Conservation (phyloP, 2,113 vertebrate genomes). For the human (Homo sapiens) region DNA sequence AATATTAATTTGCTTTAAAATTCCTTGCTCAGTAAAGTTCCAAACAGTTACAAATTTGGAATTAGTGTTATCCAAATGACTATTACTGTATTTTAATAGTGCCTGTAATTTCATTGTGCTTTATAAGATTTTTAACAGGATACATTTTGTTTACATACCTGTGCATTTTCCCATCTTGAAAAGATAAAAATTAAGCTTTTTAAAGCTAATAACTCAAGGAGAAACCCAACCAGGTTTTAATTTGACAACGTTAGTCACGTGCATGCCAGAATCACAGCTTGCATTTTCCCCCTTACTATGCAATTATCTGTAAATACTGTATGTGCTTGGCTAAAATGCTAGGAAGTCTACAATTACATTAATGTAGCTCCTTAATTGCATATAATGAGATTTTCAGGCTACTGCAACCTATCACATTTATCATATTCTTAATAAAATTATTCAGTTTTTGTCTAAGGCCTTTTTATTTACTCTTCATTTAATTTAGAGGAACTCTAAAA, state of each 20-base stretch:
- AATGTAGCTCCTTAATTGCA: conserved; percentile 80
- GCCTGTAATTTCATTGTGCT: neutral
- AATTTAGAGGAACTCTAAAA: conserved; percentile 79
- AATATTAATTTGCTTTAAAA: neutral
- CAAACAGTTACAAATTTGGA: neutral
- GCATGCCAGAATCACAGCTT: conserved; percentile 62
- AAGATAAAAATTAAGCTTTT: conserved; percentile 56
- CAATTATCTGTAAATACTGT: conserved; percentile 76
- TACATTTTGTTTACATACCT: conserved; percentile 4
- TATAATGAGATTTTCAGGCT: conserved; percentile 80
- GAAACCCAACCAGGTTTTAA: conserved; percentile 76
- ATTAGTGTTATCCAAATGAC: neutral
- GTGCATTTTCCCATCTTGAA: conserved; percentile 42
- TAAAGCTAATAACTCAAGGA: conserved; percentile 72
- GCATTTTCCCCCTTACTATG: conserved; percentile 53
- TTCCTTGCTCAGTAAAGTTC: conserved; percentile 18
- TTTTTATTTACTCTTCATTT: conserved; percentile 80
- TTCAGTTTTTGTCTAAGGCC: conserved; percentile 70
- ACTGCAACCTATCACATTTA: conserved; percentile 78
- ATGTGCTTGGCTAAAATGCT: conserved; percentile 64
- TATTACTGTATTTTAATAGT: neutral
- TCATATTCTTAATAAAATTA: conserved; percentile 82
- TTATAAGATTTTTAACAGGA: conserved; percentile 7
- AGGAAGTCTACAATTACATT: conserved; percentile 77
- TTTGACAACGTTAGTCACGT: conserved; percentile 71